These are phyloP conservation scores for Amphimedon queenslandica DNA, from an alignment of 37 sponge, comb jelly and placozoan species.

Conservation along the genomic window DNA sequence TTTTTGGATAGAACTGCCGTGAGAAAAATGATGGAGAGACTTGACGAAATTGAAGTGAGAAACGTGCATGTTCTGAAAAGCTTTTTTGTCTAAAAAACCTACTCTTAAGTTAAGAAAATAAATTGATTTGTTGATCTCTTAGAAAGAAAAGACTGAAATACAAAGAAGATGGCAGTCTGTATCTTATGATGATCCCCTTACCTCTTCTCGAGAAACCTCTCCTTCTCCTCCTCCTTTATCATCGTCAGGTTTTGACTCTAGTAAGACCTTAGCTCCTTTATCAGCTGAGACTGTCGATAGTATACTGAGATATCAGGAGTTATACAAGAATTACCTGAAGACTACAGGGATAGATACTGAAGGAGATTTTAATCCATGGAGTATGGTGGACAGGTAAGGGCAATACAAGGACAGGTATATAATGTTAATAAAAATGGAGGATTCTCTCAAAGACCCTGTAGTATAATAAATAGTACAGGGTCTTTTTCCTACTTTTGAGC, in stretches of 20 bases:
- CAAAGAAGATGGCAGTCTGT: slow-evolving; percentile 32
- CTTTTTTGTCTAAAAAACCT: too few species aligned
- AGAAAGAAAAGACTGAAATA: slow-evolving; percentile 35
- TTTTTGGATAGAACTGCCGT: too few species aligned
- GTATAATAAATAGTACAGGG: too few species aligned
- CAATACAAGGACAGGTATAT: too few species aligned
- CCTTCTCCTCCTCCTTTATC: neutral
- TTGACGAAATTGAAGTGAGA: too few species aligned
- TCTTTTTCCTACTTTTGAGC: too few species aligned
- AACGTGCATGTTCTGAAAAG: too few species aligned
- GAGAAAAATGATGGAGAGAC: too few species aligned
- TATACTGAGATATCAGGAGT: slow-evolving; percentile 1
- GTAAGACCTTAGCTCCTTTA: neutral
- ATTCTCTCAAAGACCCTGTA: too few species aligned
- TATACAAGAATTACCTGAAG: slow-evolving; percentile 18
- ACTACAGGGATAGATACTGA: slow-evolving; percentile 6
- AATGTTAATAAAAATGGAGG: too few species aligned
- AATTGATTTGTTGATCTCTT: neutral
- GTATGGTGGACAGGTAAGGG: slow-evolving; percentile 28
- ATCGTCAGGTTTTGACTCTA: too few species aligned
- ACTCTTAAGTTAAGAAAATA: too few species aligned
- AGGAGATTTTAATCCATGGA: slow-evolving; percentile 28
- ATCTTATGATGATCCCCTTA: neutral
- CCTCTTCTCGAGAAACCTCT: neutral
- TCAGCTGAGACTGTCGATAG: neutral